Evolutionary conservation across 35 echinoderm and acorn worm genomes (phyloP).

Genomic region (Apostichopus californicus): DNA sequence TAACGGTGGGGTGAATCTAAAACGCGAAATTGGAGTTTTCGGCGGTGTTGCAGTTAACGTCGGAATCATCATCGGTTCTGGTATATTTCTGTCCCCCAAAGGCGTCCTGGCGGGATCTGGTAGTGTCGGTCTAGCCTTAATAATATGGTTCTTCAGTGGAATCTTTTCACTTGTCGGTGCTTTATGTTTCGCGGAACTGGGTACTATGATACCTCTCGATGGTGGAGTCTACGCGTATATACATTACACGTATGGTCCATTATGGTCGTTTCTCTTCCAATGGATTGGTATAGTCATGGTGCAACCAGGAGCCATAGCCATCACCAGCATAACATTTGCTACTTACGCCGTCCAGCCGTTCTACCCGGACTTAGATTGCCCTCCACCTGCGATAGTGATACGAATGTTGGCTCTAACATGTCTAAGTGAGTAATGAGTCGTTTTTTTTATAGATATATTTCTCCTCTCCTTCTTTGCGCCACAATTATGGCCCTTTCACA

Average conservation of each 20-base stretch:
- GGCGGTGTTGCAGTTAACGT: slow-evolving; percentile 48
- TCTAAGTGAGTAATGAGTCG: slow-evolving; percentile 59
- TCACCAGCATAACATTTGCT: slow-evolving; percentile 64
- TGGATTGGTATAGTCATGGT: slow-evolving; percentile 76
- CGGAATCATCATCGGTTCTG: slow-evolving; percentile 56
- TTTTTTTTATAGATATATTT: no score
- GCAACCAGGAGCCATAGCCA: slow-evolving; percentile 68
- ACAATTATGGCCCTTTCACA: no score
- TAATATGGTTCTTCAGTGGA: slow-evolving; percentile 57
- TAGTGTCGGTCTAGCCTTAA: slow-evolving; percentile 48
- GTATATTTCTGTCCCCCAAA: slow-evolving; percentile 61
- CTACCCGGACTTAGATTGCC: slow-evolving; percentile 60
- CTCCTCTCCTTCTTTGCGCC: no score
- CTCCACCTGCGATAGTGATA: slow-evolving; percentile 45
- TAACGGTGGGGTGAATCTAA: background rate
- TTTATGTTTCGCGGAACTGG: slow-evolving; percentile 55
- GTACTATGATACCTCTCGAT: slow-evolving; percentile 14
- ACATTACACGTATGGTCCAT: slow-evolving; percentile 34
- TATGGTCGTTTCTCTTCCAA: slow-evolving; percentile 67
- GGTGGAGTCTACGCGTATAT: slow-evolving; percentile 59
- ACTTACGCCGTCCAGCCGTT: slow-evolving; percentile 87
- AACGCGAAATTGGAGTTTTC: slow-evolving; percentile 35
- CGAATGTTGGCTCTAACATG: slow-evolving; percentile 54
- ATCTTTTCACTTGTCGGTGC: slow-evolving; percentile 41
- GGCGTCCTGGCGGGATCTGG: slow-evolving; percentile 36